phyloP scores from a whole-genome alignment of 2,113 vertebrate species.

The Struthio camelus region DNA sequence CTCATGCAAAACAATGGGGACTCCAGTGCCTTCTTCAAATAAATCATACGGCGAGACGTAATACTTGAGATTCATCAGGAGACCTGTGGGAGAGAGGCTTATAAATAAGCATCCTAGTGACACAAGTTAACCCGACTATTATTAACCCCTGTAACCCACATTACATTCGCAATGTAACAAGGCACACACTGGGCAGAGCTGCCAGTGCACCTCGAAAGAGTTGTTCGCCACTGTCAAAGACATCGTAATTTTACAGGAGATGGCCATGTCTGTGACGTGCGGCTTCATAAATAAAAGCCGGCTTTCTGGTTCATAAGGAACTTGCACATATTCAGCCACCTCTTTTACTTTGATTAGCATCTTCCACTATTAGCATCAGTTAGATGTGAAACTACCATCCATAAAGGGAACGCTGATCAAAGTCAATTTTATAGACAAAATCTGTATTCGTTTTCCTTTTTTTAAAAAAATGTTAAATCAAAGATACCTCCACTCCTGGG shows the following conservation, averaged over 20 bases:
- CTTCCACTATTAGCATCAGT: background rate
- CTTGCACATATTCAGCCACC: background rate
- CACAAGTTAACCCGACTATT: accelerated
- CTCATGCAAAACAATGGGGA: slow-evolving; percentile 85
- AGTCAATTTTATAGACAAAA: background rate
- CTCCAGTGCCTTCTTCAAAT: slow-evolving; percentile 88
- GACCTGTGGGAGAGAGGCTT: slow-evolving; percentile 74
- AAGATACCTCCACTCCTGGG: slow-evolving; percentile 89
- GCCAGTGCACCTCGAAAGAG: background rate
- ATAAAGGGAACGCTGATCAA: background rate
- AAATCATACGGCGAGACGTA: slow-evolving; percentile 96
- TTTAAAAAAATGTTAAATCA: background rate
- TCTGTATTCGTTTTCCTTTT: background rate
- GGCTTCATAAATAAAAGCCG: background rate
- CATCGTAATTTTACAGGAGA: no score
- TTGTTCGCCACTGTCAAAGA: background rate
- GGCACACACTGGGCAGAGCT: background rate
- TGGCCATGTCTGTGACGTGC: accelerated
- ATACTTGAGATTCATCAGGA: slow-evolving; percentile 95
- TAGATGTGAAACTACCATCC: accelerated
- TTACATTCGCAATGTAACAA: background rate
- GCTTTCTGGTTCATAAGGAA: background rate
- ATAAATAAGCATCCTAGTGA: background rate
- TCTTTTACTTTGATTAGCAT: background rate
- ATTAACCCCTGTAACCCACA: background rate